A percentile compares a stretch with the other conserved stretches of the same genome.
These are phyloP conservation scores for Campylorhamphus procurvoides DNA, from an alignment of 2,113 vertebrate species.

Conservation along the genomic window DNA sequence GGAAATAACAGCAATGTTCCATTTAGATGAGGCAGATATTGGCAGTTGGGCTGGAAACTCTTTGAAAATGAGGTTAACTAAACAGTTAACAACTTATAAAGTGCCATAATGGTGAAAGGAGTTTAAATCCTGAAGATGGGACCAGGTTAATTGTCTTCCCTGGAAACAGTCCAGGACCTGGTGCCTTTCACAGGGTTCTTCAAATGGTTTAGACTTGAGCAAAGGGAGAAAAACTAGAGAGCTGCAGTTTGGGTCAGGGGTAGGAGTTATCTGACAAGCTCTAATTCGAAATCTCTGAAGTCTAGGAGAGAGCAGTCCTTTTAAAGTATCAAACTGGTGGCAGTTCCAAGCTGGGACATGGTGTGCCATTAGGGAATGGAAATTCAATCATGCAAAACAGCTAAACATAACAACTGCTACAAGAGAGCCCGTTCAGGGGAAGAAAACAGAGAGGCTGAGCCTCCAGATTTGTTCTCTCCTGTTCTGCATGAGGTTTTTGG, in stretches of 20 bases:
- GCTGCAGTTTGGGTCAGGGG: background rate
- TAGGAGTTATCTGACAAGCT: background rate
- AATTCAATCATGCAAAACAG: conserved; percentile 13
- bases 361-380: background rate
- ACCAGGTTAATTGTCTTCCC: background rate
- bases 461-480: background rate
- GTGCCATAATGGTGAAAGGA: background rate
- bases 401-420: background rate
- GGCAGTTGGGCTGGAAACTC: background rate
- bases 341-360: background rate
- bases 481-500: background rate
- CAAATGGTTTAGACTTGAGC: background rate
- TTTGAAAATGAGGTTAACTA: background rate
- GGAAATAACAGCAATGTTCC: background rate
- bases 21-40: background rate
- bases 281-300: background rate
- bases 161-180: background rate
- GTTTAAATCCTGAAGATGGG: background rate
- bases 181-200: background rate
- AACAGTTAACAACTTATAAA: background rate
- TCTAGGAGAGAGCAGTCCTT: background rate
- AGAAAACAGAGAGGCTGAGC: background rate
- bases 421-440: background rate
- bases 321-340: background rate
- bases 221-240: background rate